Conservation (phyloP, 2,113 vertebrate genomes). For the Phylloscopus whistleri region DNA sequence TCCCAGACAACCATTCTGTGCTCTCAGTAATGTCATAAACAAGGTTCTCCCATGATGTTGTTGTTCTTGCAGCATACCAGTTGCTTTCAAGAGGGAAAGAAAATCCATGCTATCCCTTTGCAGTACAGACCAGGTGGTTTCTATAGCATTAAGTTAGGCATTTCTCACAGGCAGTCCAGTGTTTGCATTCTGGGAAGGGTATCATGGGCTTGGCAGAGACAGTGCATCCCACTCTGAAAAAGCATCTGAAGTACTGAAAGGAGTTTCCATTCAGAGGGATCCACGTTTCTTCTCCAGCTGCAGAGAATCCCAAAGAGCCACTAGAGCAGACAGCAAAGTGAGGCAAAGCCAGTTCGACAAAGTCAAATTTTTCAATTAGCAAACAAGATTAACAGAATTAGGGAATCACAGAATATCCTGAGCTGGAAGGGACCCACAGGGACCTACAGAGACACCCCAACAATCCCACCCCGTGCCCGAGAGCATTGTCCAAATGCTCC, state of each 20-base stretch:
- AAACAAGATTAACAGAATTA: not conserved
- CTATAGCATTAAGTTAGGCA: not conserved
- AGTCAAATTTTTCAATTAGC: not conserved
- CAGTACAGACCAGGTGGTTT: not conserved
- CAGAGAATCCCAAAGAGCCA: not conserved
- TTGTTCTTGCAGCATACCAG: not conserved
- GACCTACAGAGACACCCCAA: not conserved
- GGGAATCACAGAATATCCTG: not conserved
- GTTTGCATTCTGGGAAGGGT: not conserved
- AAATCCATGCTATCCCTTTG: not conserved
- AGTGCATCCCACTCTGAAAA: not conserved
- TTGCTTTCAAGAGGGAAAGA: not conserved
- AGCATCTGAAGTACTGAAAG: not conserved
- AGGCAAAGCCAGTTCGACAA: not conserved
- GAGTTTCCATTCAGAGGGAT: not conserved
- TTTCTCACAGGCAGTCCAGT: not conserved
- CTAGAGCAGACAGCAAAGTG: not conserved
- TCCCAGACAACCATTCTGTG: not conserved
- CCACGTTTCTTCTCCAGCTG: not conserved
- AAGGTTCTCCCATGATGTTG: not conserved
- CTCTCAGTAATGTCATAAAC: conserved; percentile 2
- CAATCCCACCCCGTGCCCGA: not conserved
- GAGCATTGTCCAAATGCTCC: not conserved
- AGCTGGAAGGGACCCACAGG: not conserved
- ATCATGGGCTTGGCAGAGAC: not conserved